Base-by-base conservation (phyloP, 2,113 vertebrate genomes). In the crab-eating macaque (Macaca fascicularis) region DNA sequence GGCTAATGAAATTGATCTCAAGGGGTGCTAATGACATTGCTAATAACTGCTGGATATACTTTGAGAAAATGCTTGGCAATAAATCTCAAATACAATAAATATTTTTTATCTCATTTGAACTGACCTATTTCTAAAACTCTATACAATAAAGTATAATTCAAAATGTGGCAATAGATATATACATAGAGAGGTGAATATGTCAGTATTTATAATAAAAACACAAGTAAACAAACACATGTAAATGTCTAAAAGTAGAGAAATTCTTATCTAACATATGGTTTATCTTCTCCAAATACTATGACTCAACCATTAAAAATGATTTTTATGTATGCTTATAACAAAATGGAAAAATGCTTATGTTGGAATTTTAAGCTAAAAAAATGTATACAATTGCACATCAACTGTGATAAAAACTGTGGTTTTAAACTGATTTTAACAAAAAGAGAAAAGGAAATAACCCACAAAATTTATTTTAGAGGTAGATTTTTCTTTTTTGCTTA, bases 351-450 rank as follows among this genome's bases (percentile, higher is more conserved):
- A 80, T 64, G 2, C 20, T 93, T 75, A 59, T 70, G 35, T 22
- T 92, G 7, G 5, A 79, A 84, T 89, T 89, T 92, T 89, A 79
- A 81, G 5, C 27, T 55, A 30, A 97, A 91, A 91, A 80, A 20
- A 0, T 17, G 17, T 55, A 45, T 25, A 92, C 52, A 59, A 67
- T 50, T 48, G 9, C 20, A 67, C 13, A 75, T 9, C 27, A 78
- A 43, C 3, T 91, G 27, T 45, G 13, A 70, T 35, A 6, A 48
- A 89, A 57, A 25, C 43, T 75, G 35, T 14, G 12, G 6, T 64
- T 80, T 95, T 91, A 74, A 86, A 75, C 19, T 86, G 35, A 87
- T 45, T 96, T 90, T 19, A 32, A 81, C 20, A 94, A 82, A 45
- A 72, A 90, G 64, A 72, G 83, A 38, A 76, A 64, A 55, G 86